phyloP scores from a whole-genome alignment of 2,888 invertebrate genomes.

The Andrena dorsata region DNA sequence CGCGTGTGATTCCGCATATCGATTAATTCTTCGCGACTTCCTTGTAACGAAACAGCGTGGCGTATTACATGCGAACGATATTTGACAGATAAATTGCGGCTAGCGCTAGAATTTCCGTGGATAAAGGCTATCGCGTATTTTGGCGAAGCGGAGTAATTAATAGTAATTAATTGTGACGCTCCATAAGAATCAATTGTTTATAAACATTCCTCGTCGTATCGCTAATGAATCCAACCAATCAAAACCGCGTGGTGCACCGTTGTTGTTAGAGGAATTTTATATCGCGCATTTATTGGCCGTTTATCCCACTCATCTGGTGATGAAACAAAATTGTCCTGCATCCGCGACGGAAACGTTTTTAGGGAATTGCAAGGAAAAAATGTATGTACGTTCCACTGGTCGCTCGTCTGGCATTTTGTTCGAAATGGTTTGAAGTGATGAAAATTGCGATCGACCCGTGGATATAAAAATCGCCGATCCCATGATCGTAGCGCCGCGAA shows the following conservation, averaged over 20 bases:
- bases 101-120: too few species aligned
- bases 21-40: neutral
- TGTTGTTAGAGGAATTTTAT: neutral
- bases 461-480: constrained; percentile 5
- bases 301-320: neutral
- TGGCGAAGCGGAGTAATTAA: too few species aligned
- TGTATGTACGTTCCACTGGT: constrained; percentile 9
- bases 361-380: constrained; percentile 5
- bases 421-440: constrained; percentile 15
- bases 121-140: too few species aligned
- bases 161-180: too few species aligned
- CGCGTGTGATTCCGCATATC: neutral
- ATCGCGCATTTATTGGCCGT: neutral
- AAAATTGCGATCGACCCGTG: constrained; percentile 12
- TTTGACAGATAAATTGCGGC: too few species aligned
- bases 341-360: neutral
- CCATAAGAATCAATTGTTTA: too few species aligned
- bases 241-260: neutral
- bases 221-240: too few species aligned
- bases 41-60: neutral
- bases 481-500: neutral
- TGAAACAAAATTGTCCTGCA: neutral
- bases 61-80: too few species aligned
- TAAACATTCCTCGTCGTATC: too few species aligned
- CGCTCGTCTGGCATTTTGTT: neutral